Percentiles rank a stretch among this genome's conserved stretches.
Conservation (phyloP, 2,888 invertebrate species). For the Euzetes globulus region DNA sequence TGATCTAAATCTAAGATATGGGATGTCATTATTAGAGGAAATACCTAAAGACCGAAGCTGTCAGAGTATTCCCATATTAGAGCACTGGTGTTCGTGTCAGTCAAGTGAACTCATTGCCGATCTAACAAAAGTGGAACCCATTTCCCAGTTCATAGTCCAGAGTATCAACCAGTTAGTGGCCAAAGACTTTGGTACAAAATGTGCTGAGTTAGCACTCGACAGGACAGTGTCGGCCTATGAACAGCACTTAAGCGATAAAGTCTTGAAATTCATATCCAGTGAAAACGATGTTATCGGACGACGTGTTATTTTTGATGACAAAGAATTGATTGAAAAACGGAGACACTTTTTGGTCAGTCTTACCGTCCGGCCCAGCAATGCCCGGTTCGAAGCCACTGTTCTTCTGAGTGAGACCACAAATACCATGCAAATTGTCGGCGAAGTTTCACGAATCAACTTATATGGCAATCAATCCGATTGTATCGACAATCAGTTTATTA, state of each 20-base stretch:
- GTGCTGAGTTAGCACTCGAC: background rate
- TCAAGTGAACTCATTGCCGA: background rate
- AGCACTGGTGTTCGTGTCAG: conserved; percentile 47
- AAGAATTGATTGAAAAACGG: background rate
- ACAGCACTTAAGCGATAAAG: background rate
- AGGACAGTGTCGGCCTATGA: background rate
- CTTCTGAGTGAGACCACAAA: background rate
- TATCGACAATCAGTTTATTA: conserved; percentile 44
- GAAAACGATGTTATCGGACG: background rate
- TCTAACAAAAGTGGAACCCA: background rate
- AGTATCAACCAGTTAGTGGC: background rate
- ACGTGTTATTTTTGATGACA: background rate
- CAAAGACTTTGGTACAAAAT: background rate
- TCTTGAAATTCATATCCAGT: background rate
- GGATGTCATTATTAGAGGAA: conserved; percentile 45
- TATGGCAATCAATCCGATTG: conserved; percentile 49
- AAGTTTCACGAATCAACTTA: conserved; percentile 50
- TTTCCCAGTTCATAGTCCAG: background rate
- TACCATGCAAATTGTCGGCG: conserved; percentile 56
- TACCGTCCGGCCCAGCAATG: conserved; percentile 60
- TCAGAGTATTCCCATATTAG: conserved; percentile 45
- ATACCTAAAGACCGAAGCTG: conserved; percentile 47
- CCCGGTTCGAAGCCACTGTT: conserved; percentile 71
- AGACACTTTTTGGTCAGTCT: conserved; percentile 57
- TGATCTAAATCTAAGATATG: conserved; percentile 33